Conservation (phyloP, 2,113 vertebrate species). For the Nothoprocta pentlandii region DNA sequence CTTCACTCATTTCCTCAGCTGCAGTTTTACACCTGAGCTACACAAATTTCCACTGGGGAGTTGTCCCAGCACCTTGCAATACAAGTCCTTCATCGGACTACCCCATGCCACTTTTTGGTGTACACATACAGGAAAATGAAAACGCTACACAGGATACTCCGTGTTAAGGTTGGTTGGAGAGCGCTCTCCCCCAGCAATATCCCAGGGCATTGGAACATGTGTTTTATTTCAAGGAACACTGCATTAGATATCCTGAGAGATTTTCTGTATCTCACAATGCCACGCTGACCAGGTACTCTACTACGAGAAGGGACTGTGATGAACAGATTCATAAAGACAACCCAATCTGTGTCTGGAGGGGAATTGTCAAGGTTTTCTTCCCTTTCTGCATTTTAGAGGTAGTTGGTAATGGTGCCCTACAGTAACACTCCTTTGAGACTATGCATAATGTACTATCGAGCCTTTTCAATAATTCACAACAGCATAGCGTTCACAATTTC, state of each 20-base stretch:
- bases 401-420: not conserved
- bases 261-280: not conserved
- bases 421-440: not conserved
- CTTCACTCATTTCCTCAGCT: not conserved
- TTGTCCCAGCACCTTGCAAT: not conserved
- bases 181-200: not conserved
- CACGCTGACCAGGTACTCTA: not conserved
- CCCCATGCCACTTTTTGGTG: accelerated
- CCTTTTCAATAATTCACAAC: too few species aligned
- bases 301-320: not conserved
- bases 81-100: not conserved
- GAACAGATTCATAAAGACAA: accelerated
- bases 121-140: not conserved
- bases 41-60: not conserved
- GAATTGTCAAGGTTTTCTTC: not conserved
- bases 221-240: not conserved
- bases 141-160: not conserved
- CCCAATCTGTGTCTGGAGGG: not conserved
- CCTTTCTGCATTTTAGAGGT: not conserved
- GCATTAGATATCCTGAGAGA: not conserved
- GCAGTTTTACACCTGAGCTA: accelerated
- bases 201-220: not conserved
- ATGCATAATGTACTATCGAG: not conserved
- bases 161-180: not conserved
- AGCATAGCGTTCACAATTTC: not conserved